Percentiles rank a stretch among this genome's conserved stretches.
Evolutionary conservation across 2,888 invertebrate genomes (phyloP).

Genomic region (Tyria jacobaeae): DNA sequence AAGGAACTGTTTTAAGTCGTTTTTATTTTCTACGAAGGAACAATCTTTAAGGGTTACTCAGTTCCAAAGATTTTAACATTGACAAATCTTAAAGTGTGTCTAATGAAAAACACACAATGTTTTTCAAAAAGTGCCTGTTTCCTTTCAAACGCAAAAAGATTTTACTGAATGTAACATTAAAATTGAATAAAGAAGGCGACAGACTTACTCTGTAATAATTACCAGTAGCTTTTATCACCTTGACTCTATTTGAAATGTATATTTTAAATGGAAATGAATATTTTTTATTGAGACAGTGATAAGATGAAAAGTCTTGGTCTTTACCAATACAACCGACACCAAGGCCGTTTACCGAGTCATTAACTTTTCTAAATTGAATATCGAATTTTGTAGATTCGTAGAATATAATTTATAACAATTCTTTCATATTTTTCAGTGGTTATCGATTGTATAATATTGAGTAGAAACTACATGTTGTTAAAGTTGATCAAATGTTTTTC

Average conservation of each 20-base stretch:
- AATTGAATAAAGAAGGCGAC: constrained; percentile 36
- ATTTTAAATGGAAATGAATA: constrained; percentile 33
- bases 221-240: constrained; percentile 42
- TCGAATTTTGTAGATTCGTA: constrained; percentile 25
- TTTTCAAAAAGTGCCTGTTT: constrained; percentile 37
- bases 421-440: constrained; percentile 24
- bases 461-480: neutral
- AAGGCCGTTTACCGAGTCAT: constrained; percentile 29
- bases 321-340: constrained; percentile 31
- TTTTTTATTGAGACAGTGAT: constrained; percentile 31
- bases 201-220: constrained; percentile 38
- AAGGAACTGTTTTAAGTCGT: too few species aligned
- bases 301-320: constrained; percentile 21
- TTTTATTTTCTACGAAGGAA: constrained; percentile 30
- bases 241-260: constrained; percentile 33
- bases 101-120: constrained; percentile 47
- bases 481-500: neutral
- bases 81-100: constrained; percentile 39
- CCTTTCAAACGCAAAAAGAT: constrained; percentile 28
- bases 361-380: constrained; percentile 29
- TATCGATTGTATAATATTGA: neutral
- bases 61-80: constrained; percentile 40
- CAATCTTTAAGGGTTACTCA: constrained; percentile 27
- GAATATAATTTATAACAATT: constrained; percentile 25
- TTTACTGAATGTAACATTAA: constrained; percentile 40